Percentiles rank a stretch among this genome's conserved stretches.
Evolutionary conservation across 1,140 invertebrate species (phyloP).

Genomic region (Drosophila lacertosa): DNA sequence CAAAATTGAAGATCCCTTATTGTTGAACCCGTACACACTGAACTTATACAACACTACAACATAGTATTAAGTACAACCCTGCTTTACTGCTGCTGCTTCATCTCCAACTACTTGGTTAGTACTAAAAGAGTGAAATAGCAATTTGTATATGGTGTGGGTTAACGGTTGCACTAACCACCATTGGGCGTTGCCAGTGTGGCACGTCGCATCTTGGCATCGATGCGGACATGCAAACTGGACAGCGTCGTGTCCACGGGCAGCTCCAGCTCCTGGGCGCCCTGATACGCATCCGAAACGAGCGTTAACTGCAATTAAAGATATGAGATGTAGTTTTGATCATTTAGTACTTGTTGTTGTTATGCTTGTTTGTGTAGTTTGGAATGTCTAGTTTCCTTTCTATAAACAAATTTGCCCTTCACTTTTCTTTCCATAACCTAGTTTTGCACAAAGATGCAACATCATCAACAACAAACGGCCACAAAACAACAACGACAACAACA

Average conservation of each 20-base stretch:
- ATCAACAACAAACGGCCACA: constrained; percentile 51
- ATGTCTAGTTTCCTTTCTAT: constrained; percentile 75
- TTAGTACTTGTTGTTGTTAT: constrained; percentile 9
- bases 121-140: constrained; percentile 34
- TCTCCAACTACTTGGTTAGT: constrained; percentile 33
- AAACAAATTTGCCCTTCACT: constrained; percentile 78
- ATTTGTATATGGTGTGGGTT: constrained; percentile 16
- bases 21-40: constrained; percentile 35
- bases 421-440: constrained; percentile 83
- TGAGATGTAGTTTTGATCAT: neutral
- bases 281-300: constrained; percentile 72
- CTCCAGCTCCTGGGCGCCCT: constrained; percentile 76
- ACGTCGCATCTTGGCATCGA: constrained; percentile 76
- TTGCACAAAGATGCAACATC: constrained; percentile 79
- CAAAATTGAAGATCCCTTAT: constrained; percentile 44
- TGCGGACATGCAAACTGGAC: constrained; percentile 78
- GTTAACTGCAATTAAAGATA: constrained; percentile 60
- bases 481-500: constrained; percentile 39
- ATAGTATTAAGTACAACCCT: constrained; percentile 29
- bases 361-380: constrained; percentile 17
- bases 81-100: constrained; percentile 19
- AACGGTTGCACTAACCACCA: constrained; percentile 79
- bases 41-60: constrained; percentile 35
- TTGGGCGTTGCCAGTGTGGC: constrained; percentile 80
- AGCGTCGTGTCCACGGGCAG: constrained; percentile 79